Base-by-base conservation (phyloP, 2,113 vertebrate species). In the Coreoperca whiteheadi region DNA sequence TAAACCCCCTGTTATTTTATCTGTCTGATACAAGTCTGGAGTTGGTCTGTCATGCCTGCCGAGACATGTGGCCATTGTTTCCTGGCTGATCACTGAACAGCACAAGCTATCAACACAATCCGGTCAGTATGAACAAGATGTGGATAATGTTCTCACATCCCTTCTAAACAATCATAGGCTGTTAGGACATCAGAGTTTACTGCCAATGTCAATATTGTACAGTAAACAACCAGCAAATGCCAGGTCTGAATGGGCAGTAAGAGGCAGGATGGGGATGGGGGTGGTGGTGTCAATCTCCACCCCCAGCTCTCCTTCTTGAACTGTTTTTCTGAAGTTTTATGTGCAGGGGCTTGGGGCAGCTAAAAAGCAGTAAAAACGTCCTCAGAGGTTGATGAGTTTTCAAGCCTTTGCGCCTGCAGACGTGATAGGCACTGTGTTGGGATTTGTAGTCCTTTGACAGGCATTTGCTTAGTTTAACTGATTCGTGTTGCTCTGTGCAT, bases 361-460 rank as follows among this genome's bases (percentile, higher is more conserved):
- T 89, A 91, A 92, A 87, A 89, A 87, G 91, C 87, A 82, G 84
- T 94, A 93, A 95, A 93, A 94, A 91, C 39, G 86, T 91, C 87
- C 80, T 90, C 87, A 89, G 90, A 94, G 91, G 92, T 90, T 94
- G 93, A 95, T 93, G 91, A 88, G 91, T 95, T 94, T 93, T 93
- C 93, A 94, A 87, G 92, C 88, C 89, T 86, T 82, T 73, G 87
- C 48, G 74, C 73, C 88, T 89, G 81, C 81, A 90, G 83, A 89
- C 65, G 85, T 89, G 90, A 92, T 77, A 74, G 85, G 86, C 79
- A 50, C 70, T 15, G 74, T 54, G 39, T 56, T 81, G 88, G 91
- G 83, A 88, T 77, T 91, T 90, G 89, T 84, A 87, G 88, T 88
- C 77, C 76, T 91, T 65, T 86, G 83, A 90, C 77, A 81, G 86